phyloP scores from a whole-genome alignment of 1,140 invertebrate species.

The Ceratosolen fusciceps region DNA sequence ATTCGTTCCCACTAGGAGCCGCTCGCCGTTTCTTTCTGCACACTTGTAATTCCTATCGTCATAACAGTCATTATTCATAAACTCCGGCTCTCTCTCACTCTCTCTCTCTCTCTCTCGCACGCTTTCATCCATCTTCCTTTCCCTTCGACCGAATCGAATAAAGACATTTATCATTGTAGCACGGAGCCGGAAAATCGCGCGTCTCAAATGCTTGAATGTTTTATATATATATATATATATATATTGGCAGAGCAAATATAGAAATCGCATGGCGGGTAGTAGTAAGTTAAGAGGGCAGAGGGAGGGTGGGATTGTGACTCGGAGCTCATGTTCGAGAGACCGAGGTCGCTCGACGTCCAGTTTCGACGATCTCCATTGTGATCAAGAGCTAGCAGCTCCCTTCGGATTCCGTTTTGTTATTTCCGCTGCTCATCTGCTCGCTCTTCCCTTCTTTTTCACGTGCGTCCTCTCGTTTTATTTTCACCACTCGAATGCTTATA shows the following conservation, averaged over 20 bases:
- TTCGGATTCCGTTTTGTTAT: conserved; percentile 45
- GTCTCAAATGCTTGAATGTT: neutral
- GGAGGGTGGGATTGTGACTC: conserved; percentile 32
- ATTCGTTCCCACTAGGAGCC: neutral
- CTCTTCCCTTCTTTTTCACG: conserved; percentile 35
- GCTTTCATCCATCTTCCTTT: neutral
- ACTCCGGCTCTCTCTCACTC: neutral
- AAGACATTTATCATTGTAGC: conserved; percentile 1
- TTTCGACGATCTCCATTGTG: conserved; percentile 48
- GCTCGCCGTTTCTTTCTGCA: neutral
- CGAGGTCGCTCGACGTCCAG: conserved; percentile 18
- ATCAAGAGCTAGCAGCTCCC: conserved; percentile 28
- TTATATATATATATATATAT: too few species aligned
- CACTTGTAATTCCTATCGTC: too few species aligned
- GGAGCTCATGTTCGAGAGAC: conserved; percentile 48
- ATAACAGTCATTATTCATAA: neutral
- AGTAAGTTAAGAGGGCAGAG: conserved; percentile 14
- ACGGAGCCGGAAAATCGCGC: neutral
- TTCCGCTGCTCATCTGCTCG: conserved; percentile 35
- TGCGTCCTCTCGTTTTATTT: conserved; percentile 28
- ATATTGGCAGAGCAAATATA: neutral
- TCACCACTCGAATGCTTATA: neutral
- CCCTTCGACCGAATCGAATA: neutral
- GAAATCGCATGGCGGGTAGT: conserved; percentile 10
- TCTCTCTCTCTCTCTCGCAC: neutral